Conservation (phyloP, 92 coral and sea anemone genomes). For the Siderastrea siderea region DNA sequence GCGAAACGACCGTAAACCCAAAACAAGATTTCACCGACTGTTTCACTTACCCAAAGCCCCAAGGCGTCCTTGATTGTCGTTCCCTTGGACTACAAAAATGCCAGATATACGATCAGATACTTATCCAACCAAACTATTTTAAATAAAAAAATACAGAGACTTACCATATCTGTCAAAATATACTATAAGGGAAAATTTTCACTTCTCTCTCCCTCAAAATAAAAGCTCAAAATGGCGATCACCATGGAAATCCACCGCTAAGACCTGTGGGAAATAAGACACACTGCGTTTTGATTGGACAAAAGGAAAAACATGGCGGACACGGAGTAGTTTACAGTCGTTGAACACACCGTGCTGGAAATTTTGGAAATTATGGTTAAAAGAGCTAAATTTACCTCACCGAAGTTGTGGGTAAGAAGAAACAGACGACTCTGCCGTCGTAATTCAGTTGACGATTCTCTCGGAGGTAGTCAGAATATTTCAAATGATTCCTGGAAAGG, state of each 20-base stretch:
- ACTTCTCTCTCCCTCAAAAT: background rate
- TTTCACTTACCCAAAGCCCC: slow-evolving; percentile 85
- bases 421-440: slow-evolving; percentile 40
- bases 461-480: background rate
- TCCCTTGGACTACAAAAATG: slow-evolving; percentile 83
- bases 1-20: no score
- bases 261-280: slow-evolving; percentile 7
- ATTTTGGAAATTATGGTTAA: background rate
- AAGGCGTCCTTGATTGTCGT: slow-evolving; percentile 99
- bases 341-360: background rate
- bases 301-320: slow-evolving; percentile 42
- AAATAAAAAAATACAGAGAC: background rate
- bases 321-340: background rate
- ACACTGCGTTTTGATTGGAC: slow-evolving; percentile 19
- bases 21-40: background rate
- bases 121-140: background rate
- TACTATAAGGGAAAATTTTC: background rate
- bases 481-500: background rate
- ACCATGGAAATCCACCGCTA: slow-evolving; percentile 65
- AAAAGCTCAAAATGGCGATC: slow-evolving; percentile 81
- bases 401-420: slow-evolving; percentile 4
- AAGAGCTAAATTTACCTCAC: background rate
- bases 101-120: background rate
- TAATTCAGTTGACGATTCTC: background rate
- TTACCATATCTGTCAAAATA: slow-evolving; percentile 47